A percentile compares a stretch with the other conserved stretches of the same genome.
These are phyloP conservation scores for Zaprionus lachaisei DNA, from an alignment of 1,140 invertebrate genomes.

Conservation along the genomic window DNA sequence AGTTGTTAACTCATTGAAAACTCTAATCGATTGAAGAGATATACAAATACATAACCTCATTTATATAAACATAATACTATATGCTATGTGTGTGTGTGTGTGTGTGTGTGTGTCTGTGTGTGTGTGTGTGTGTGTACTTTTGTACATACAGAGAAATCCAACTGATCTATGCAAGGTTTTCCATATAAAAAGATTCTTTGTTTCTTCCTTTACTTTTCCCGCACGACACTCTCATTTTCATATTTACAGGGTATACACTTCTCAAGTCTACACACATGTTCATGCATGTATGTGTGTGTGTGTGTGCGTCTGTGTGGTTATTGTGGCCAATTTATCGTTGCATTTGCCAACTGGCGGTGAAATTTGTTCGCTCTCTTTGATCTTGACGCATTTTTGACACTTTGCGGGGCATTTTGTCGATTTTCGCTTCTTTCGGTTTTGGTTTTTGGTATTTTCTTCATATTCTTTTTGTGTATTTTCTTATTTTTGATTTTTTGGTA, in stretches of 20 bases:
- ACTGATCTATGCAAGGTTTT: no score
- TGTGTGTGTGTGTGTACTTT: no score
- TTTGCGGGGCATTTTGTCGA: slow-evolving; percentile 67
- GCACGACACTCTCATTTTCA: neutral
- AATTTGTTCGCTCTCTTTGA: slow-evolving; percentile 73
- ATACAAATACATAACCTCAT: no score
- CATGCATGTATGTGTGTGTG: slow-evolving; percentile 1
- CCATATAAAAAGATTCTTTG: neutral
- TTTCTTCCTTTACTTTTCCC: neutral
- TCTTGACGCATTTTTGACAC: slow-evolving; percentile 82
- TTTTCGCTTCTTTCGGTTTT: slow-evolving; percentile 42
- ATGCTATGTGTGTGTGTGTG: no score
- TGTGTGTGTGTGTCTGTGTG: no score
- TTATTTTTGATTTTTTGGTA: slow-evolving; percentile 20
- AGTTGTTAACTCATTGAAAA: no score
- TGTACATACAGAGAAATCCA: no score
- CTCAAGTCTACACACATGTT: neutral
- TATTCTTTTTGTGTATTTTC: slow-evolving; percentile 7
- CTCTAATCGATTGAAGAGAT: no score
- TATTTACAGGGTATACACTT: slow-evolving; percentile 22
- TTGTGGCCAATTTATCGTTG: slow-evolving; percentile 77
- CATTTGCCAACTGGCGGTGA: slow-evolving; percentile 77
- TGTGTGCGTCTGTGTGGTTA: slow-evolving; percentile 21
- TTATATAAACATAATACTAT: no score
- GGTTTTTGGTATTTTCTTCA: slow-evolving; percentile 13